Percentiles rank a stretch among this genome's conserved stretches.
These are phyloP conservation scores for Metopia argyrocephala DNA, from an alignment of 2,888 invertebrate genomes.

Conservation along the genomic window DNA sequence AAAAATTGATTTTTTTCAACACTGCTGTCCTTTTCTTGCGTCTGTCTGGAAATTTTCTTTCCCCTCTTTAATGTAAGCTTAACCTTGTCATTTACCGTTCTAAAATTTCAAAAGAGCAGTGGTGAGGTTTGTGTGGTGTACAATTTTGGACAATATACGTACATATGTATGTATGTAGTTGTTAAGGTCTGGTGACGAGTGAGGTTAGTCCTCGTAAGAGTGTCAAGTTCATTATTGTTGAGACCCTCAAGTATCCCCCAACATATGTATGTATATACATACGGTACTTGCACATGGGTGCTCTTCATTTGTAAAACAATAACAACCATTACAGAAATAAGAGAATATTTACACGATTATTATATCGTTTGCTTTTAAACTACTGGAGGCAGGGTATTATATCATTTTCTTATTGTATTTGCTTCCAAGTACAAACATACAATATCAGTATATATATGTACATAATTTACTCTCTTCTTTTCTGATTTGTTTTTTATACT, in stretches of 20 bases:
- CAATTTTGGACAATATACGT: not conserved
- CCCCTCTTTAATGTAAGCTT: constrained; percentile 36
- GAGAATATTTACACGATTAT: constrained; percentile 17
- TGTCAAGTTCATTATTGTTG: constrained; percentile 51
- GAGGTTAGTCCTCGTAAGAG: constrained; percentile 44
- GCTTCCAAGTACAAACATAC: not conserved
- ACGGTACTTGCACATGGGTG: constrained; percentile 19
- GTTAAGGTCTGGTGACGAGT: not conserved
- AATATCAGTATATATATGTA: no score
- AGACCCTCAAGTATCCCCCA: not conserved
- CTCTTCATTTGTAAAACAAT: not conserved
- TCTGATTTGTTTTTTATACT: constrained; percentile 22
- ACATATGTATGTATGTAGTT: no score
- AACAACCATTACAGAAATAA: not conserved
- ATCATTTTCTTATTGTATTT: constrained; percentile 14
- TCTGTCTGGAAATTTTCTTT: constrained; percentile 28
- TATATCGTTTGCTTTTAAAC: constrained; percentile 26
- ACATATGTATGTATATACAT: not conserved
- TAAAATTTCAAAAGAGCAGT: not conserved
- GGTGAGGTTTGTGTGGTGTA: not conserved
- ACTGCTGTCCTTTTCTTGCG: constrained; percentile 13
- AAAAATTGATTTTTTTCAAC: constrained; percentile 59
- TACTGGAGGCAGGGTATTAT: constrained; percentile 35
- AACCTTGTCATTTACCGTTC: constrained; percentile 50
- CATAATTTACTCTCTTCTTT: constrained; percentile 30